These are phyloP conservation scores for Pachycephala philippinensis DNA, from an alignment of 2,113 vertebrate genomes.

Conservation along the genomic window DNA sequence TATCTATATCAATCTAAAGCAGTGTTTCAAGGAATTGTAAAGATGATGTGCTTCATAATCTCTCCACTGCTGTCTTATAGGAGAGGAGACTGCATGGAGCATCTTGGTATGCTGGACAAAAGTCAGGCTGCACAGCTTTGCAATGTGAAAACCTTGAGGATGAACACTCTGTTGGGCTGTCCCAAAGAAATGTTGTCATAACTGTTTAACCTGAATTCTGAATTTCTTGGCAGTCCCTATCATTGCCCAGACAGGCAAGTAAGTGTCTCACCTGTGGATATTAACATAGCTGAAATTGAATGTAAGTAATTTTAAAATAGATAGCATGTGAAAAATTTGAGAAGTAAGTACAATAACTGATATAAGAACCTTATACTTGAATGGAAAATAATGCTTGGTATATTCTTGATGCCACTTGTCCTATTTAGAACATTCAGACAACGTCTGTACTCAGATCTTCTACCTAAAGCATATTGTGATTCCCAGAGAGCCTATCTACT, in stretches of 20 bases:
- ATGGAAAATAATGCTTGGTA: background rate
- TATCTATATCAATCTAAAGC: background rate
- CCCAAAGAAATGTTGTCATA: background rate
- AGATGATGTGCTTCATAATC: background rate
- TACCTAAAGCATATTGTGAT: background rate
- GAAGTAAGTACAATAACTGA: background rate
- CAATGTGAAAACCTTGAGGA: background rate
- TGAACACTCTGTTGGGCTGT: background rate
- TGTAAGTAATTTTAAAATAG: background rate
- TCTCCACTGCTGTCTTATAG: background rate
- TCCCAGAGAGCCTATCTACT: background rate
- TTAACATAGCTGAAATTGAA: background rate
- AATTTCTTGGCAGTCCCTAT: background rate
- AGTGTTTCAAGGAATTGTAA: background rate
- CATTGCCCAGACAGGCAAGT: background rate
- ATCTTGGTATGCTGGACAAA: background rate
- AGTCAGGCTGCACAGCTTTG: background rate
- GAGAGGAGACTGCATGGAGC: background rate
- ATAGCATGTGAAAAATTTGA: accelerated
- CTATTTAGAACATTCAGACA: background rate
- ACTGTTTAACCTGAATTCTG: background rate
- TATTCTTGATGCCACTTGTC: background rate
- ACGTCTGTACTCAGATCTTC: background rate
- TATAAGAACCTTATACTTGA: background rate
- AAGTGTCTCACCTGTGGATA: accelerated